phyloP scores from a whole-genome alignment of 2,888 invertebrate species.

The Apantesis nais region DNA sequence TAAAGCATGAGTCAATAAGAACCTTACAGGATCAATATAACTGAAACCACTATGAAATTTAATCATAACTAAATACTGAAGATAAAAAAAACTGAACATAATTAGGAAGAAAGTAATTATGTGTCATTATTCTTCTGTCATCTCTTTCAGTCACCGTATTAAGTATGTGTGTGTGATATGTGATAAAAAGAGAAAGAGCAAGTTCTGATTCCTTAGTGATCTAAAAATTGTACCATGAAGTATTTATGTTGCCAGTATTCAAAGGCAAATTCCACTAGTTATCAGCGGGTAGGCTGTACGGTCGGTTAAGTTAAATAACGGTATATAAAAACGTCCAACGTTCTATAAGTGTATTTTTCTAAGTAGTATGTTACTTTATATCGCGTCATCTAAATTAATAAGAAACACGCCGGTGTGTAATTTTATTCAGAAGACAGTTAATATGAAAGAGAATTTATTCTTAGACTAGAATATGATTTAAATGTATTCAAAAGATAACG shows the following conservation, averaged over 20 bases:
- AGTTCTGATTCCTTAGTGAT: neutral
- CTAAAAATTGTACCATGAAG: neutral
- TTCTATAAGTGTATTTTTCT: neutral
- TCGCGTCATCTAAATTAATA: neutral
- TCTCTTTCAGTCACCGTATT: neutral
- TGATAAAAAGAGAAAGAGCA: neutral
- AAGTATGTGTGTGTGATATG: no score
- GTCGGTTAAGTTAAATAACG: neutral
- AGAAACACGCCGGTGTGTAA: constrained; percentile 1
- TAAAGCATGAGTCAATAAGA: no score
- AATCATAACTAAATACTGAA: no score
- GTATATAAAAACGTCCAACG: neutral
- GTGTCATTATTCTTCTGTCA: no score
- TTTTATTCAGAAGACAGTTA: neutral
- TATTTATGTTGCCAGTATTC: neutral
- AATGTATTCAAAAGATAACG: neutral
- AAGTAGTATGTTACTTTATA: neutral
- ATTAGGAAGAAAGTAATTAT: no score
- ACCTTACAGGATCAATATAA: no score
- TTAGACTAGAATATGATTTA: constrained; percentile 1
- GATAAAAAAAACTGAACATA: no score
- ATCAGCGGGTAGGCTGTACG: neutral
- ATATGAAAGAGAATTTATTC: constrained; percentile 3
- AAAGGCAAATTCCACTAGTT: neutral
- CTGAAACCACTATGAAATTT: no score